Conservation (phyloP, 2,797 vertebrate genomes). For the Leptoclinus maculatus region DNA sequence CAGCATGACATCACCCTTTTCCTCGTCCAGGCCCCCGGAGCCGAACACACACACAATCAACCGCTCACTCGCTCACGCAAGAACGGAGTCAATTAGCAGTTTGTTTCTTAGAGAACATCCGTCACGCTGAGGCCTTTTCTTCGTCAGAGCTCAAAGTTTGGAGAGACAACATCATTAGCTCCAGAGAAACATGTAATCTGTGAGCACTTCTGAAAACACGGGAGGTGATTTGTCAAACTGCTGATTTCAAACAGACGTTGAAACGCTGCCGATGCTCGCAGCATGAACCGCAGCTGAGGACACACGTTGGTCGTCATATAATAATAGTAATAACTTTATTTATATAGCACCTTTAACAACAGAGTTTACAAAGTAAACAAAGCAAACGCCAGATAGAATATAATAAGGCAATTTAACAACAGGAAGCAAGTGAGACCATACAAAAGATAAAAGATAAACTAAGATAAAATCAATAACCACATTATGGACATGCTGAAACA, state of each 20-base stretch:
- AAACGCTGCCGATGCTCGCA: not conserved
- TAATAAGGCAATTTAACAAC: too few species aligned
- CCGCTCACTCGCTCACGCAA: not conserved
- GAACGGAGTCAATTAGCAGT: slow-evolving; percentile 47
- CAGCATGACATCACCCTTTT: slow-evolving; percentile 79
- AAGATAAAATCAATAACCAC: too few species aligned
- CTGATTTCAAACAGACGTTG: slow-evolving; percentile 20
- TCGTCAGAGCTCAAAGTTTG: slow-evolving; percentile 44
- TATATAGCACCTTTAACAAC: not conserved
- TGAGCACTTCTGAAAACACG: slow-evolving; percentile 22
- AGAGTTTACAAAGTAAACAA: not conserved
- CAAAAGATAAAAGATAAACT: too few species aligned
- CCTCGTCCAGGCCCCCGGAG: slow-evolving; percentile 50
- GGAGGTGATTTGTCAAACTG: slow-evolving; percentile 28
- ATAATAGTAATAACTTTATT: too few species aligned
- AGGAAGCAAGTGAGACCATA: too few species aligned
- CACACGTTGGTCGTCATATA: too few species aligned
- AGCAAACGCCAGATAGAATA: not conserved
- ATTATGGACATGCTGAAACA: too few species aligned
- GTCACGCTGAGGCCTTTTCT: slow-evolving; percentile 44
- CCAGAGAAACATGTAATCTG: slow-evolving; percentile 20
- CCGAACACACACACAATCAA: slow-evolving; percentile 7
- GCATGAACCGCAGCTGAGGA: not conserved
- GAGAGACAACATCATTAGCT: slow-evolving; percentile 55
- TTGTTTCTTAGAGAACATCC: slow-evolving; percentile 50